Evolutionary conservation across 2,113 vertebrate species (phyloP).

Genomic region (Sinocyclocheilus anshuiensis): DNA sequence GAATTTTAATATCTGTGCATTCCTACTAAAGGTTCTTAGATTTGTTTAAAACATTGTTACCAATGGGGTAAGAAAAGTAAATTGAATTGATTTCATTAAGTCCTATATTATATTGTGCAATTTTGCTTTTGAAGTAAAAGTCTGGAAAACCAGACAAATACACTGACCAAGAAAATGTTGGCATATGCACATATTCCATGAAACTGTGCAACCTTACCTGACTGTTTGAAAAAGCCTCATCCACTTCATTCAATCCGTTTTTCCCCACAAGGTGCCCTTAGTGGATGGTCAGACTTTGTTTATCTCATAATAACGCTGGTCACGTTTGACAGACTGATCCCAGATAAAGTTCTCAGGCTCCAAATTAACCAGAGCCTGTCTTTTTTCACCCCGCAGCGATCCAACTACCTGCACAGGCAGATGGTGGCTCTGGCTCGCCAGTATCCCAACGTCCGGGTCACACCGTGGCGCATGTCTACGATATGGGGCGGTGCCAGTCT

Average conservation of each 20-base stretch:
- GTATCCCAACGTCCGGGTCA: slow-evolving; percentile 91
- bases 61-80: not conserved
- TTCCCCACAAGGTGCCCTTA: not conserved
- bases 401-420: slow-evolving; percentile 93
- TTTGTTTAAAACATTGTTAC: not conserved
- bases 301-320: slow-evolving; percentile 11
- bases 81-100: not conserved
- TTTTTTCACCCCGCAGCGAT: slow-evolving; percentile 79
- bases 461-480: slow-evolving; percentile 96
- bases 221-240: slow-evolving; percentile 21
- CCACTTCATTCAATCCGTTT: not conserved
- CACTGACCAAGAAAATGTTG: not conserved
- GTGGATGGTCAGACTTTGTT: slow-evolving; percentile 25
- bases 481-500: slow-evolving; percentile 99
- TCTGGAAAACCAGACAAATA: not conserved
- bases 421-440: slow-evolving; percentile 81
- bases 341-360: slow-evolving; percentile 15
- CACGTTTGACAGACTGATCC: slow-evolving; percentile 29
- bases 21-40: not conserved
- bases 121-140: not conserved
- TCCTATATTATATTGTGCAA: not conserved
- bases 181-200: not conserved
- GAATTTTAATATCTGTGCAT: not conserved
- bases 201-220: not conserved
- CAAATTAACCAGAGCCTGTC: not conserved